phyloP scores from a whole-genome alignment of 2,113 vertebrate species.

The Archocentrus centrarchus region DNA sequence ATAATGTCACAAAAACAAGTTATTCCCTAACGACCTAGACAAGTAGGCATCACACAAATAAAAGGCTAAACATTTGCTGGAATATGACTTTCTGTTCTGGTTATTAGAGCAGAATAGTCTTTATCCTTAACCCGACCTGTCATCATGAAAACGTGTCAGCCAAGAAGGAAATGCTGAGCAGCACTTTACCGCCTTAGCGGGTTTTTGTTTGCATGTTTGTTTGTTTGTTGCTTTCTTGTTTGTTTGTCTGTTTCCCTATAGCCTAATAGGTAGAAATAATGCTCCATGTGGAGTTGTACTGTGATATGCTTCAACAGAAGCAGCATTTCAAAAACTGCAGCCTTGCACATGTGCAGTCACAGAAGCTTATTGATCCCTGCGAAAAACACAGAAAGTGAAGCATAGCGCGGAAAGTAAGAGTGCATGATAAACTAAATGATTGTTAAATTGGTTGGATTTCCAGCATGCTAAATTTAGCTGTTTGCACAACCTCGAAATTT shows the following conservation, averaged over 20 bases:
- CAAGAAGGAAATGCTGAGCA: constrained; percentile 29
- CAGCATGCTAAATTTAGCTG: constrained; percentile 33
- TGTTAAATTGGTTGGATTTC: neutral
- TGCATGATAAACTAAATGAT: neutral
- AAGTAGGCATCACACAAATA: constrained; percentile 8
- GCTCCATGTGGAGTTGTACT: constrained; percentile 10
- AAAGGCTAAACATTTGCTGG: neutral
- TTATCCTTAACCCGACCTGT: neutral
- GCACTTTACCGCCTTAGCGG: neutral
- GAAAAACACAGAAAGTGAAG: constrained; percentile 19
- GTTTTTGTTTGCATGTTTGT: too few species aligned
- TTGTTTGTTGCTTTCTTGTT: too few species aligned
- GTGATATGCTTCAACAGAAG: neutral
- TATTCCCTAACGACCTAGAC: constrained; percentile 30
- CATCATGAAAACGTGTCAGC: constrained; percentile 19
- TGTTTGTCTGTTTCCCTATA: neutral
- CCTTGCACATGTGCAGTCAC: constrained; percentile 18
- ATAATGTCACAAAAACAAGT: constrained; percentile 10
- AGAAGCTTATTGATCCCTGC: neutral
- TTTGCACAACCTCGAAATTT: constrained; percentile 26
- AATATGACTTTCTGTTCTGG: neutral
- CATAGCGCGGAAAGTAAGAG: neutral
- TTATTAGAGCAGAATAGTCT: constrained; percentile 1
- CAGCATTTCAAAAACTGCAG: constrained; percentile 12
- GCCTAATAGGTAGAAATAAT: neutral